These are phyloP conservation scores for Sarcophilus harrisii DNA, from an alignment of 2,797 vertebrate genomes.

Conservation along the genomic window DNA sequence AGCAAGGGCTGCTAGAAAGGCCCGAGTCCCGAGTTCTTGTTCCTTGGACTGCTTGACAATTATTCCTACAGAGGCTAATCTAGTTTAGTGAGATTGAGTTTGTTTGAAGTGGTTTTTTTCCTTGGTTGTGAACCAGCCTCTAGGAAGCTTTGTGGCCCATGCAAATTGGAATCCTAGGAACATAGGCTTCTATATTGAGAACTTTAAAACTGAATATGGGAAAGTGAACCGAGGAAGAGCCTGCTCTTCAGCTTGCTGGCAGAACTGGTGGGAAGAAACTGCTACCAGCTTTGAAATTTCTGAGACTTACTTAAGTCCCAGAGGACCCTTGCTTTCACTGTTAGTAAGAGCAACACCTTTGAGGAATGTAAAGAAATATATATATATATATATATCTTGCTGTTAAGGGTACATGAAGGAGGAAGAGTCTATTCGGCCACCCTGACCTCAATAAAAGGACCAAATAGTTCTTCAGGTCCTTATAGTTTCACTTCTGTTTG, in stretches of 20 bases:
- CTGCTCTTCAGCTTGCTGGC: neutral
- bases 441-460: neutral
- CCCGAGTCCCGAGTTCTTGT: neutral
- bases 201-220: neutral
- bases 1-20: neutral
- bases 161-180: constrained; percentile 3
- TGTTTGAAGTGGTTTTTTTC: constrained; percentile 1
- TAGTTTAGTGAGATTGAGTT: neutral
- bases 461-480: neutral
- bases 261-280: neutral
- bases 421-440: neutral
- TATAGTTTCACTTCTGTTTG: neutral
- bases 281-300: neutral
- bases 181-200: neutral
- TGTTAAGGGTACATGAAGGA: neutral
- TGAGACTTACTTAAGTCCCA: neutral
- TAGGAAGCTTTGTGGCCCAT: neutral
- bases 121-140: neutral
- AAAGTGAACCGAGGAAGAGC: neutral
- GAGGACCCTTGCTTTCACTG: neutral
- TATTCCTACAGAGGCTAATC: neutral
- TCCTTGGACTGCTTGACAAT: neutral
- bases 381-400: neutral
- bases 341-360: neutral
- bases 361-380: neutral